Evolutionary conservation across 2,888 invertebrate species (phyloP).

Genomic region (Copidosoma aretas): DNA sequence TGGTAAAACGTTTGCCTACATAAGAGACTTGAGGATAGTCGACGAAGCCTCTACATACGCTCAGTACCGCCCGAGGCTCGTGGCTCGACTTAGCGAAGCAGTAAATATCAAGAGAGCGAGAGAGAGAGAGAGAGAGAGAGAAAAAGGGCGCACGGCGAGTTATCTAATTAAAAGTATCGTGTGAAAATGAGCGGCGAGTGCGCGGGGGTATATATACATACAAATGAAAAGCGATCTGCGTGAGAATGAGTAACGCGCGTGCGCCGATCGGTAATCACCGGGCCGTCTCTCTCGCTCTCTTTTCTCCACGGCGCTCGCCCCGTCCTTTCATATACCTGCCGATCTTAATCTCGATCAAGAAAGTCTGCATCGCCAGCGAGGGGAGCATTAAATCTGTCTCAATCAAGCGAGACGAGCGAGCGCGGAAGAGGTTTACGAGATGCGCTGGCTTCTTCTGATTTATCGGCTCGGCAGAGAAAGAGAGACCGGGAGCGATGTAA

Average conservation of each 20-base stretch:
- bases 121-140: no score
- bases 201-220: not conserved
- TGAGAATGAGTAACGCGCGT: conserved; percentile 43
- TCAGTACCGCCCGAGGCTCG: not conserved
- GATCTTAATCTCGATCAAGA: conserved; percentile 34
- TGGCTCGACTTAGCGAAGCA: not conserved
- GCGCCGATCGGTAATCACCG: conserved; percentile 42
- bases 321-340: conserved; percentile 34
- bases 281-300: no score
- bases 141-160: not conserved
- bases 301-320: not conserved
- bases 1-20: no score
- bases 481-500: conserved; percentile 24
- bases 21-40: not conserved
- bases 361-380: not conserved
- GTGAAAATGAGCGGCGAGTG: conserved; percentile 30
- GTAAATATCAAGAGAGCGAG: no score
- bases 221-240: conserved; percentile 41
- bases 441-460: conserved; percentile 19
- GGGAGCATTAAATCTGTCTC: conserved; percentile 38
- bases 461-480: conserved; percentile 15
- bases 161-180: conserved; percentile 40
- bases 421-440: conserved; percentile 7
- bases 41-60: not conserved
- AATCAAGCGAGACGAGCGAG: conserved; percentile 28